Base-by-base conservation (phyloP, 1,140 invertebrate species). In the Drosophila sulfurigaster region DNA sequence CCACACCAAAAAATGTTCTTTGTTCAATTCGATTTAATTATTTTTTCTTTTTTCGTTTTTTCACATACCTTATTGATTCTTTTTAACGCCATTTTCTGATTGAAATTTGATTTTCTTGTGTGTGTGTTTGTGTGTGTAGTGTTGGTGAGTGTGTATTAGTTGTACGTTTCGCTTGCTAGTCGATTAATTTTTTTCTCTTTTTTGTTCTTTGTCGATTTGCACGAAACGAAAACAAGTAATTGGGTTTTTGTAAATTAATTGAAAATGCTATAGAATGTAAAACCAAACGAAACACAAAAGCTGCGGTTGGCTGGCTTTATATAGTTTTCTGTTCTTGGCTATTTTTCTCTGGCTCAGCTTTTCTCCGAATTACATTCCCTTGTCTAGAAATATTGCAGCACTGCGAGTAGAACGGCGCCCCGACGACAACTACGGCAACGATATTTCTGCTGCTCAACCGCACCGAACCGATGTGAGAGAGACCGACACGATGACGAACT, bases 1-100 rank as follows among this genome's bases (percentile, higher is more conserved):
- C 43, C 32, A 58, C 32, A 32, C 32, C 32, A 32, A 32, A 7
- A 67, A 65, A 71, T 72, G 52, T 58, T 25, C 20, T 71, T 65
- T 72, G 28, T 73, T 54, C 38, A 81, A 76, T 75, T 73, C 70
- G 25, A 76, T 77, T 72, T 70, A 25, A 64, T 72, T 80, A 67
- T 64, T 60, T 57, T 67, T 66, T 74, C 45, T 86, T 82, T 77
- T 78, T 92, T 85, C 92, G 95, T 86, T 82, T 77, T 78, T 92
- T 85, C 92, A 96, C 95, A 93, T 96, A 97, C 97, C 96, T 98
- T 98, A 96, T 98, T 98, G 95, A 98, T 98, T 96, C 97, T 95
- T 96, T 98, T 98, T 95, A 98, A 96, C 95, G 97, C 97, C 97
- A 98, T 98, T 96, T 92, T 91, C 82, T 91, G 91, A 90, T 91